Base-by-base conservation (phyloP, 2,797 vertebrate species). In the Tapirus indicus region DNA sequence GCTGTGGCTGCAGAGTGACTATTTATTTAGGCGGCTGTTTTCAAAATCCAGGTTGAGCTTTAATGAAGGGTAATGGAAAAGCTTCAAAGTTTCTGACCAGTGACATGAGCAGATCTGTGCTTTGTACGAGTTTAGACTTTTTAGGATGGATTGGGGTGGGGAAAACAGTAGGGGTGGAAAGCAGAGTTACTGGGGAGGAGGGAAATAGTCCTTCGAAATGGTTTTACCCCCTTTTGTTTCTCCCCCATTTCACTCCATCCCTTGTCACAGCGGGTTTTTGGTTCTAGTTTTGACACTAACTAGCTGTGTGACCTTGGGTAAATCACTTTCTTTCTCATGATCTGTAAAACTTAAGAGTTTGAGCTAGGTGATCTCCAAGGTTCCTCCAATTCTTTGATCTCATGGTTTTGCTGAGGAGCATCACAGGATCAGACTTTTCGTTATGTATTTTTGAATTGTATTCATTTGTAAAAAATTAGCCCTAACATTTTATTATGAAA, bases 11-110 rank as follows among this genome's bases (percentile, higher is more conserved):
- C 90, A 7, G 72, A 21, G 87, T 13, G 71, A 79, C 95, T 95
- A 11, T 91, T 68, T 56, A 47, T 83, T 93, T 49, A 29, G 66
- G 97, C 97, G 96, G 96, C 91, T 60, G 66, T 69, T 97, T 98
- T 96, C 90, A 96, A 96, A 97, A 86, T n/a, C 56, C 71, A 3
- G 41, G 56, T 93, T 47, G 96, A 90, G 95, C 88, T 58, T 60
- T 29, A 27, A 23, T 17, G 60, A 38, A 72, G 68, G 79, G 79
- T n/a, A 49, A 17, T 29, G 83, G 54, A 38, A 52, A 71, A 56
- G 72, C 38, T 56, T 86, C 49, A 29, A 97, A 96, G 94, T 97
- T 96, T 97, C n/a, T 56, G 64, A 71, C 94, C 93, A 18, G 95
- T 60, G 32, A 17, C 78, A 2, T 0, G 62, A 93, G 83, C 74